These are phyloP conservation scores for Amazonetta brasiliensis DNA, from an alignment of 2,797 vertebrate species.

Conservation along the genomic window DNA sequence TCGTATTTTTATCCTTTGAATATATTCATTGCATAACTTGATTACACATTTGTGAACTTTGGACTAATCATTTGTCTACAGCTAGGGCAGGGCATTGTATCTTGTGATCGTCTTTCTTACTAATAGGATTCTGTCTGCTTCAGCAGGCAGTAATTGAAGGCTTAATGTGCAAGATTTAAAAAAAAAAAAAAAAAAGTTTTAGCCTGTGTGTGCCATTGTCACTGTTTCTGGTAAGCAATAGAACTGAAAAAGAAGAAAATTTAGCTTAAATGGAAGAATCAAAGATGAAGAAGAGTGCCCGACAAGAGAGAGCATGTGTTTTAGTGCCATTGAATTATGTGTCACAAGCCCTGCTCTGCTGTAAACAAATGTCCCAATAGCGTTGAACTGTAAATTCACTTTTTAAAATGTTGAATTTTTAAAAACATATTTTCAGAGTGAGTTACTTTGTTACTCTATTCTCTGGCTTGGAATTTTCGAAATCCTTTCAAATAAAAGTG, in stretches of 20 bases:
- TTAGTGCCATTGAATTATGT: constrained; percentile 47
- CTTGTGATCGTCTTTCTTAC: constrained; percentile 85
- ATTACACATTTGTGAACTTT: constrained; percentile 88
- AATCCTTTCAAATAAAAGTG: background rate
- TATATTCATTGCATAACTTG: constrained; percentile 77
- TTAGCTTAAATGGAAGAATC: constrained; percentile 76
- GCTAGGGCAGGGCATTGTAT: constrained; percentile 82
- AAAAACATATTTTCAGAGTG: background rate
- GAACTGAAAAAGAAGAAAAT: constrained; percentile 78
- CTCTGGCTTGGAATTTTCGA: background rate
- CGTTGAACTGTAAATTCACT: constrained; percentile 4
- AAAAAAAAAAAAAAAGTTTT: constrained; percentile 79
- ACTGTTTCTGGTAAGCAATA: constrained; percentile 79
- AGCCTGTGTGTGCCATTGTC: constrained; percentile 78
- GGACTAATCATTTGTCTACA: constrained; percentile 89
- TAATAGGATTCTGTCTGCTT: constrained; percentile 93
- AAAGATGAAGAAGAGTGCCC: constrained; percentile 38
- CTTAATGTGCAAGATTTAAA: constrained; percentile 79
- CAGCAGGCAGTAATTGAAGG: constrained; percentile 90
- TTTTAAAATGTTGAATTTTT: constrained; percentile 15
- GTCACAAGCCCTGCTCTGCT: constrained; percentile 22
- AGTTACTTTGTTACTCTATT: background rate
- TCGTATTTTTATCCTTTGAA: constrained; percentile 50
- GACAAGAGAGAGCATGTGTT: constrained; percentile 54
- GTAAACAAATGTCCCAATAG: background rate